Base-by-base conservation (phyloP, 1,140 invertebrate species). In the Macrocentrus cingulum region DNA sequence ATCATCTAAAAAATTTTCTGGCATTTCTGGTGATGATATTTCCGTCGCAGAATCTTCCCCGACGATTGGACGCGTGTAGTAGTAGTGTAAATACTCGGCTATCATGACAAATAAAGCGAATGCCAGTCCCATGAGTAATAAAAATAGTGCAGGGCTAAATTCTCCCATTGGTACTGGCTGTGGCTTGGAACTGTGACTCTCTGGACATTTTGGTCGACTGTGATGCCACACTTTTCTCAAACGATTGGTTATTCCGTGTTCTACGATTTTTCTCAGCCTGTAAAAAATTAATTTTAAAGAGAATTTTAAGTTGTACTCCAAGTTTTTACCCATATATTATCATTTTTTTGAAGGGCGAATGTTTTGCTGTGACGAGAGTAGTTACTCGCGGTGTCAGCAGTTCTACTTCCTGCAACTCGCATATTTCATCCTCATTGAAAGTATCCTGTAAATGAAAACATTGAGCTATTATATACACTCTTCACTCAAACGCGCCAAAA, bases 321-420 rank as follows among this genome's bases (percentile, higher is more conserved):
- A n/a, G n/a, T n/a, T n/a, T n/a, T 45, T 50, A 68, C 72, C 70
- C 72, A 54, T 70, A 73, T 29, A 39, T 71, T 23, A 71, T n/a
- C 59, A 75, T 65, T 65, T 72, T 68, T 41, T 64, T 72, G 42
- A 73, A 75, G 13, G 72, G 69, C 9, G 71, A 73, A n/a, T 49
- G 34, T 36, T 70, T 75, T n/a, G 63, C 56, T 22, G 68, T 67
- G 7, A 62, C 44, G 18, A 67, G 45, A 42, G 63, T 59, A 11
- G 67, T 56, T n/a, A 64, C 37, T 42, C 61, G 39, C 3, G 65
- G 58, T 16, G 53, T 48, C 41, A 65, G 50, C 13, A 74, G 7
- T 52, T 52, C 39, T 18, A 76, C 55, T 59, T 74, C 71, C 2
- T 67, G 48, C 7, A 76, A 52, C 42, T 74, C 72, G 41, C 74